phyloP scores from a whole-genome alignment of 2,888 invertebrate species.

The Hirtodrosophila histrioides region DNA sequence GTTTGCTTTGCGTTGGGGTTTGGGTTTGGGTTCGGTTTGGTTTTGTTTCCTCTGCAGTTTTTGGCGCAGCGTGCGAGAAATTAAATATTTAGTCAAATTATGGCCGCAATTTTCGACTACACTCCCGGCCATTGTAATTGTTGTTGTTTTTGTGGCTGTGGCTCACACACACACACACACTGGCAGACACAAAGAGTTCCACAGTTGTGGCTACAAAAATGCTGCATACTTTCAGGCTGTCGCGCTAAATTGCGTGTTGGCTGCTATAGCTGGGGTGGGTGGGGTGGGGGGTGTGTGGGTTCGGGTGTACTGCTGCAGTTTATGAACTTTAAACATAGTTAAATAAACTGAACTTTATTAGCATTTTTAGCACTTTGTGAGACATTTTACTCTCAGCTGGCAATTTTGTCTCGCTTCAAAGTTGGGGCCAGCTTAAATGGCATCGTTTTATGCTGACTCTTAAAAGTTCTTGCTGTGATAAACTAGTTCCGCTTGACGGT shows the following conservation, averaged over 20 bases:
- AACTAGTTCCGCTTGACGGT: too few relatives aligned
- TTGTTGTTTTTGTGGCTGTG: slow-evolving; percentile 55
- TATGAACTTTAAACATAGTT: too few relatives aligned
- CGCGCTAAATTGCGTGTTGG: slow-evolving; percentile 20
- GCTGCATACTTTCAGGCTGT: slow-evolving; percentile 58
- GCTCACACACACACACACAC: slow-evolving; percentile 4
- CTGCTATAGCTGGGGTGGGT: too few relatives aligned
- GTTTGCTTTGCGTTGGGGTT: slow-evolving; percentile 18
- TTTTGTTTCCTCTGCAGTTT: slow-evolving; percentile 32
- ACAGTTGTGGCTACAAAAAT: slow-evolving; percentile 25
- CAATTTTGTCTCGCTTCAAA: too few relatives aligned
- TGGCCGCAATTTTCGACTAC: slow-evolving; percentile 70
- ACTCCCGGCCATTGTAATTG: slow-evolving; percentile 24
- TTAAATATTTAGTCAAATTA: slow-evolving; percentile 78
- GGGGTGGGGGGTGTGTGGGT: too few relatives aligned
- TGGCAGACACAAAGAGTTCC: slow-evolving; percentile 6
- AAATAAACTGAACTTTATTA: too few relatives aligned
- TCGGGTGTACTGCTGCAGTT: too few relatives aligned
- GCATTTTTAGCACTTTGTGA: too few relatives aligned
- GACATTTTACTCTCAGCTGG: too few relatives aligned
- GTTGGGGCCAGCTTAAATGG: too few relatives aligned
- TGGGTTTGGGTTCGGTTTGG: slow-evolving; percentile 1
- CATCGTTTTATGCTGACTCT: too few relatives aligned
- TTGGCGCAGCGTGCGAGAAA: slow-evolving; percentile 54
- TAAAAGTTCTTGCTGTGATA: too few relatives aligned